Percentiles rank a stretch among this genome's conserved stretches.
phyloP scores from a whole-genome alignment of 1,140 invertebrate genomes.

The Venustaconcha ellipsiformis region DNA sequence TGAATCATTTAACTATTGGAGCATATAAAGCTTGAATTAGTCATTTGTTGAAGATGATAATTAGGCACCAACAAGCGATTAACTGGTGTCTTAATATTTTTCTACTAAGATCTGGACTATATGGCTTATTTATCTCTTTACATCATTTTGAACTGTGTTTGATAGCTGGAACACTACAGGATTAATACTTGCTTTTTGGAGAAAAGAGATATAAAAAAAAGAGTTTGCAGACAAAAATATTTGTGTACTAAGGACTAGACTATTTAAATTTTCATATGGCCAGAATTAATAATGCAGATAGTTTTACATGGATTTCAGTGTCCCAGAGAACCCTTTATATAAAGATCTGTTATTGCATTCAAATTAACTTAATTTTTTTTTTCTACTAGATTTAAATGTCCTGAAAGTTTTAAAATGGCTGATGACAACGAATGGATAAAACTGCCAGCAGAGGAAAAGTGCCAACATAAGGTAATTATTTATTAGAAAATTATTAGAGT shows the following conservation, averaged over 20 bases:
- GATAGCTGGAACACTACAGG: not conserved
- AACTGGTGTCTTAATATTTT: no score
- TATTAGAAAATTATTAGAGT: not conserved
- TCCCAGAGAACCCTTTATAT: no score
- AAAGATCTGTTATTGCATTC: not conserved
- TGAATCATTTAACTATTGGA: no score
- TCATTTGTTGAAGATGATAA: not conserved
- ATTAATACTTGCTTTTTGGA: not conserved
- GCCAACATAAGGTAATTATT: conserved; percentile 83
- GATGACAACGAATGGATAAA: conserved; percentile 91
- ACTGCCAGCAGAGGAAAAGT: conserved; percentile 89
- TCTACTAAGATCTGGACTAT: no score
- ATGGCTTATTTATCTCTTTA: no score
- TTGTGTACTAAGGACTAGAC: no score
- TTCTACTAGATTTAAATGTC: no score
- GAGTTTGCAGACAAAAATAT: not conserved
- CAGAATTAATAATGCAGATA: no score
- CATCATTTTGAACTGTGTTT: not conserved
- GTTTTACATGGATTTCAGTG: no score
- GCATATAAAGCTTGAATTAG: not conserved
- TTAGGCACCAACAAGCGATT: not conserved
- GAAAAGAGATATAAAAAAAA: not conserved
- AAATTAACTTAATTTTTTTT: not conserved
- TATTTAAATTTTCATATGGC: no score
- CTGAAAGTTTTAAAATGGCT: conserved; percentile 74